Conservation (phyloP, 2,888 invertebrate genomes). For the Harmothoe impar region DNA sequence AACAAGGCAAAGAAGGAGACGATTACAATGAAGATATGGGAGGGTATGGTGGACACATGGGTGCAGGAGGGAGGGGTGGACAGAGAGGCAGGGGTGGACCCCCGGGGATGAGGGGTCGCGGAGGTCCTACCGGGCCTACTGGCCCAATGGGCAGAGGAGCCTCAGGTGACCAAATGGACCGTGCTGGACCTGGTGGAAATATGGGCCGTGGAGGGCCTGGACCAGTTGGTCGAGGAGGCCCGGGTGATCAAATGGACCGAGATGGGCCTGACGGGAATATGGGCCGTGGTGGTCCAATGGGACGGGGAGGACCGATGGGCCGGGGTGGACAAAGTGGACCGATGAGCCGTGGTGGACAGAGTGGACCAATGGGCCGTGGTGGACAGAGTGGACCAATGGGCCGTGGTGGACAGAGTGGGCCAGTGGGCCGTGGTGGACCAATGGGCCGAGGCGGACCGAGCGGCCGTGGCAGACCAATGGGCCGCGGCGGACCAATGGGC, state of each 20-base stretch:
- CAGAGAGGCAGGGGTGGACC: constrained; percentile 2
- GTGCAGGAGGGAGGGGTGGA: neutral
- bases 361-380: neutral
- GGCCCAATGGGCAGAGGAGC: neutral
- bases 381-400: constrained; percentile 54
- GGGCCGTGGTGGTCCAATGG: constrained; percentile 40
- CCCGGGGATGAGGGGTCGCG: neutral
- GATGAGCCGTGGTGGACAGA: constrained; percentile 8
- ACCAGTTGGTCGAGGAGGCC: constrained; percentile 33
- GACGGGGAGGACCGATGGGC: constrained; percentile 7
- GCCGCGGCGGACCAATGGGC: neutral
- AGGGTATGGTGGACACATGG: neutral
- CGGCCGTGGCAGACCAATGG: neutral
- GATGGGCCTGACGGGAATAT: neutral
- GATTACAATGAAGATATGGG: constrained; percentile 8
- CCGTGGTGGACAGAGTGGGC: constrained; percentile 28
- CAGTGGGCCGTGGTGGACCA: constrained; percentile 21
- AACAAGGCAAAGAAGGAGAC: neutral
- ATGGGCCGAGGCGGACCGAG: neutral
- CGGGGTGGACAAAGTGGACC: constrained; percentile 52
- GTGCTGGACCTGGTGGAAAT: constrained; percentile 37
- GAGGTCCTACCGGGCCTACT: neutral
- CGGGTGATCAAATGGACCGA: constrained; percentile 11
- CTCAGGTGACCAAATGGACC: constrained; percentile 25
- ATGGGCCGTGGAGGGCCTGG: constrained; percentile 18